Base-by-base conservation (phyloP, 2,113 vertebrate genomes). In the Origma solitaria region DNA sequence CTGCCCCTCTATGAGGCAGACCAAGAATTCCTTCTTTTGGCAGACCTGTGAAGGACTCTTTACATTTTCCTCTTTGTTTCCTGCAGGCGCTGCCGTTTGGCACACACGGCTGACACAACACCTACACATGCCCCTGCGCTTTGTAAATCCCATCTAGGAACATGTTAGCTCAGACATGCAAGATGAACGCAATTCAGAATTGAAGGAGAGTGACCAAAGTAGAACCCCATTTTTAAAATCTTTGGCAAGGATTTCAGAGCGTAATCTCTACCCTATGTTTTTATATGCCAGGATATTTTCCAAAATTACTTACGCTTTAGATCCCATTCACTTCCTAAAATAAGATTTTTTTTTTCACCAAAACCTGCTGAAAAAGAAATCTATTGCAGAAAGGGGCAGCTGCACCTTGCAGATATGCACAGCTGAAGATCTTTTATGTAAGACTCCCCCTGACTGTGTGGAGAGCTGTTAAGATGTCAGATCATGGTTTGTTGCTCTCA, bases 381-480 rank as follows among this genome's bases (percentile, higher is more conserved):
- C 42, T 61, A 65, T 69, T 18, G 60, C 25, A 71, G 88, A 86
- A 93, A 89, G 86, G 82, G 69, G 49, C 69, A 96, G 72, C 83
- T 92, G 80, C 65, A 96, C 88, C 88, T 86, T 92, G 76, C 83
- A 92, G 77, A 88, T 56, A 93, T 1, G 37, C 80, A 78, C 77
- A 94, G 90, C 93, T 90, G 80, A 95, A 84, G 49, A 94, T 93
- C 86, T 90, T 94, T 96, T 86, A 93, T 84, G 80, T 91, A 95
- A 95, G 86, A 86, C 50, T 95, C 87, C 77, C 92, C 69, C 94
- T 69, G 90, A 92, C 88, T 37, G n/a, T 16, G 94, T 60, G 42
- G 86, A 91, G 82, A 95, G 95, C 95, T 90, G 95, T 93, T 95
- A 95, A 95, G 86, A 95, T 87, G 95, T 95, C 95, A 95, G 94